phyloP scores from a whole-genome alignment of 2,888 invertebrate genomes.

The Cantharis flavilabris region DNA sequence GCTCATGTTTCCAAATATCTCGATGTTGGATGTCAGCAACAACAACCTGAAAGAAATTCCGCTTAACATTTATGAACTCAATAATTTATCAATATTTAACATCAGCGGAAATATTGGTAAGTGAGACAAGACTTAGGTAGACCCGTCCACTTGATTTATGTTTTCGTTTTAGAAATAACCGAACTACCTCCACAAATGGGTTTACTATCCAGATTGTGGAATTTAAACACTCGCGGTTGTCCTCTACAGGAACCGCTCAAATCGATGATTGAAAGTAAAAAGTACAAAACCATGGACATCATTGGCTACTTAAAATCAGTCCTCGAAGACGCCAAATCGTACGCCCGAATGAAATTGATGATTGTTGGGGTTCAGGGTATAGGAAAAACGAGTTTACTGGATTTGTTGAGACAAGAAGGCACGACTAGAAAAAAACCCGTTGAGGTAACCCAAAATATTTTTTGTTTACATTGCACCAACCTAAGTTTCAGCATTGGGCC shows the following conservation, averaged over 20 bases:
- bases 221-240: constrained; percentile 90
- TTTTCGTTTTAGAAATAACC: constrained; percentile 66
- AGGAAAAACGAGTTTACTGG: constrained; percentile 88
- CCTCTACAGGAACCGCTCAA: constrained; percentile 84
- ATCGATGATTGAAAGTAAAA: constrained; percentile 89
- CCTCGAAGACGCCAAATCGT: constrained; percentile 87
- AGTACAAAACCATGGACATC: constrained; percentile 94
- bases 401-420: constrained; percentile 87
- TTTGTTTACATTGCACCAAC: neutral
- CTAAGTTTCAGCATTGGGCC: constrained; percentile 79
- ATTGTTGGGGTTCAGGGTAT: constrained; percentile 89
- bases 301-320: constrained; percentile 91
- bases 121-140: constrained; percentile 3
- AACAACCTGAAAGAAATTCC: constrained; percentile 83
- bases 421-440: constrained; percentile 69
- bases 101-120: constrained; percentile 80
- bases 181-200: constrained; percentile 96
- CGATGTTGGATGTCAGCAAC: constrained; percentile 92
- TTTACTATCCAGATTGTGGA: constrained; percentile 92
- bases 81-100: constrained; percentile 90
- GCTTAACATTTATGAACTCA: constrained; percentile 80
- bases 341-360: constrained; percentile 95
- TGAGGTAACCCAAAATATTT: constrained; percentile 53
- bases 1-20: constrained; percentile 89
- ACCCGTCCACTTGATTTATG: neutral